Percentiles rank a stretch among this genome's conserved stretches.
Evolutionary conservation across 1,140 invertebrate species (phyloP).

Genomic region (Tachypleus tridentatus): DNA sequence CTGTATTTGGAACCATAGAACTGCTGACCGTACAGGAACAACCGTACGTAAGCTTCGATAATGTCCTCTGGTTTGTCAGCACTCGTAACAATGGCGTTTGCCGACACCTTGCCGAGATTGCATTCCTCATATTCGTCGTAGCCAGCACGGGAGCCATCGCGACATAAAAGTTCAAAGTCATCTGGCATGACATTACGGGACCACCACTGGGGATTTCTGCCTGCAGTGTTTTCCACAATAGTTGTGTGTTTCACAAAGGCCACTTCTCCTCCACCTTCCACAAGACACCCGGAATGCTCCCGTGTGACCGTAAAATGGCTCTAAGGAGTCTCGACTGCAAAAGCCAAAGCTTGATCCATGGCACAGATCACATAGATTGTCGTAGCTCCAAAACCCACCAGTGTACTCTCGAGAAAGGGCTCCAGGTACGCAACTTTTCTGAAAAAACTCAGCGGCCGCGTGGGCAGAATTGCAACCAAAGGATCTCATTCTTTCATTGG

Average conservation of each 20-base stretch:
- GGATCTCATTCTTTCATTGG: slow-evolving; percentile 82
- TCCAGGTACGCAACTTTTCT: slow-evolving; percentile 42
- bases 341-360: slow-evolving; percentile 69
- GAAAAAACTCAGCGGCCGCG: slow-evolving; percentile 85
- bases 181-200: slow-evolving; percentile 77
- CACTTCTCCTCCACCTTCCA: slow-evolving; percentile 88
- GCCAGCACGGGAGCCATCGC: slow-evolving; percentile 56
- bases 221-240: slow-evolving; percentile 78
- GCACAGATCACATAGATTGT: slow-evolving; percentile 83
- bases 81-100: slow-evolving; percentile 80
- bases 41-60: slow-evolving; percentile 67
- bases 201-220: slow-evolving; percentile 81
- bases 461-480: slow-evolving; percentile 80
- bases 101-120: slow-evolving; percentile 79
- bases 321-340: slow-evolving; percentile 68
- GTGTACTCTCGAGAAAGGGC: slow-evolving; percentile 39
- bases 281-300: slow-evolving; percentile 82
- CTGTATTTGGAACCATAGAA: slow-evolving; percentile 70
- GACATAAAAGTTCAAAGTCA: slow-evolving; percentile 87
- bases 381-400: slow-evolving; percentile 34
- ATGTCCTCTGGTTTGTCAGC: slow-evolving; percentile 62
- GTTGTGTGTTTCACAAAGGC: slow-evolving; percentile 85
- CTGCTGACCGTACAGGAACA: slow-evolving; percentile 81
- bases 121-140: slow-evolving; percentile 40
- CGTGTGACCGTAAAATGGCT: slow-evolving; percentile 78